Evolutionary conservation across 1,140 invertebrate genomes (phyloP), one percentile per base, ranked within the genome.

Genomic region (Caenorhabditis briggsae): DNA sequence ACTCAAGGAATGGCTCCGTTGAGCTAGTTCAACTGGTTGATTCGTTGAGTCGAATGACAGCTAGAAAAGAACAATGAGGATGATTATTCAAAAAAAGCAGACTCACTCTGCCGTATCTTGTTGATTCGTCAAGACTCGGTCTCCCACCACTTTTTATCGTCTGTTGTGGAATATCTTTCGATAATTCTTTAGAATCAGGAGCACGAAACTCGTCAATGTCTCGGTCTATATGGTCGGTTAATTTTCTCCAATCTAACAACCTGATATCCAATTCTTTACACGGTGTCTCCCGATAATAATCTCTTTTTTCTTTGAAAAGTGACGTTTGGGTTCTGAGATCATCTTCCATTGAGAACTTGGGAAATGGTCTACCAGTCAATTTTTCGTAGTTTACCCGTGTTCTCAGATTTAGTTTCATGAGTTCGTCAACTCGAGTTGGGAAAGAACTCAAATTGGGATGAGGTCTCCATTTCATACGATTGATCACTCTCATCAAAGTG

Each of bases 311-410:
- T 11, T 23, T 16, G 12, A 23, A 20, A 20, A 18, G 6, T 46
- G 23, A 8, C 14, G 20, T 78, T 78, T n/a, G 43, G 12, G 33
- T 43, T 12, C n/a, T 78, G n/a, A 53, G 18, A 6, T 50, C 70
- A 25, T 50, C 70, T 20, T 78, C 70, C 3, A 50, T 50, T 6
- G 12, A 20, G n/a, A 48, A 78, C 33, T 78, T 78, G 20, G 70
- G 70, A 78, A 78, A 78, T 78, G 70, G 70, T 78, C 70, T 78
- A 78, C 70, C 70, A 46, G 70, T 78, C 5, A 43, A 23, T 50
- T 78, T 78, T 23, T 78, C 70, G 18, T 23, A 78, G 5, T 11
- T 50, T 14, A n/a, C 46, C 46, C 70, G 70, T 78, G 70, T n/a
- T 50, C 50, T 78, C 2, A 18, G 70, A 78, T 78, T 78, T 5